Conservation (phyloP, 2,113 vertebrate species). For the Sclerurus mexicanus region DNA sequence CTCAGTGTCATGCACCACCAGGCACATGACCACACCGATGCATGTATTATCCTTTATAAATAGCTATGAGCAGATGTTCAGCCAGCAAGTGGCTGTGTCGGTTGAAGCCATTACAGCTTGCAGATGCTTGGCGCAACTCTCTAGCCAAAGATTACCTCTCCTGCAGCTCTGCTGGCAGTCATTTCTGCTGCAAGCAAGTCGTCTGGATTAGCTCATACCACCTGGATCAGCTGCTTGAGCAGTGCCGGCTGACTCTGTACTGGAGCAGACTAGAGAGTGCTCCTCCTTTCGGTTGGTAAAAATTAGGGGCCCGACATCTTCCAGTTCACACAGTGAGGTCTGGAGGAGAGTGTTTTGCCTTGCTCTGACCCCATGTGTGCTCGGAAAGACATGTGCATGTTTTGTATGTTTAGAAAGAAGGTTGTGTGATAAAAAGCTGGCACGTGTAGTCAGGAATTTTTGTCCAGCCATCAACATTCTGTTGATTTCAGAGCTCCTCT, state of each 20-base stretch:
- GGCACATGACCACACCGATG: not conserved
- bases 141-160: constrained; percentile 44
- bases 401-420: not conserved
- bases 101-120: constrained; percentile 24
- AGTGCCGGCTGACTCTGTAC: not conserved
- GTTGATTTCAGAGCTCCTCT: not conserved
- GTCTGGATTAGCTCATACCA: constrained; percentile 38
- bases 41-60: constrained; percentile 18
- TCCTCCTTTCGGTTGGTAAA: not conserved
- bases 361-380: not conserved
- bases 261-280: not conserved
- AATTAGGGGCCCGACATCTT: not conserved
- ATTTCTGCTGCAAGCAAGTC: not conserved
- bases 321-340: not conserved
- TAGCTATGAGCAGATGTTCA: constrained; percentile 30
- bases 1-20: not conserved
- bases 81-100: not conserved
- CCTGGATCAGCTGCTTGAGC: constrained; percentile 24
- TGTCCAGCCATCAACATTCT: not conserved
- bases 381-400: not conserved
- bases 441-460: not conserved
- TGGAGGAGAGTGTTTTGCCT: not conserved
- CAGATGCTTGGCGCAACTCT: constrained; percentile 25
- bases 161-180: constrained; percentile 24
- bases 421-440: not conserved